Conservation (phyloP, 2,888 invertebrate species). For the Portevinia maculata region DNA sequence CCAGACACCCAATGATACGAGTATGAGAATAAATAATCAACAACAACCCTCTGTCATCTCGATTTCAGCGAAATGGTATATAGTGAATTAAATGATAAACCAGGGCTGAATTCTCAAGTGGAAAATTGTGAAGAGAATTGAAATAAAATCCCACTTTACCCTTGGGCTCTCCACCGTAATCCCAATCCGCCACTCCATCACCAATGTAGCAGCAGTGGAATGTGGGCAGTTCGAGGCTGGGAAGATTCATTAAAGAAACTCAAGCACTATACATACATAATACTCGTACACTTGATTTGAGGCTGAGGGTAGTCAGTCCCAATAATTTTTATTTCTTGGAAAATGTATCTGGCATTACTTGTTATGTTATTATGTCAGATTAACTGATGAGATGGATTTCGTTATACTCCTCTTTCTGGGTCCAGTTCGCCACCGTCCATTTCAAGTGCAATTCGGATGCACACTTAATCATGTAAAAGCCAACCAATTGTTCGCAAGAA, state of each 20-base stretch:
- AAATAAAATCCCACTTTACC: constrained; percentile 48
- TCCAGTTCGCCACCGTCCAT: background rate
- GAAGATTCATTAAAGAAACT: background rate
- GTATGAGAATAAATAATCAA: background rate
- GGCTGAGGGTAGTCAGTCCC: constrained; percentile 32
- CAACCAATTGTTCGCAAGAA: constrained; percentile 20
- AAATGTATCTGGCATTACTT: constrained; percentile 3
- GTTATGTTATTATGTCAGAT: constrained; percentile 57
- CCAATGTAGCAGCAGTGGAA: background rate
- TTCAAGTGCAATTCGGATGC: constrained; percentile 45
- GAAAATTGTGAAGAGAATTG: constrained; percentile 56
- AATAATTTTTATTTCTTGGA: constrained; percentile 23
- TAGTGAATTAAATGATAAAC: background rate
- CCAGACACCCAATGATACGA: constrained; percentile 52
- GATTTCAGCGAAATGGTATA: background rate
- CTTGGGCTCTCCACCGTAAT: constrained; percentile 26
- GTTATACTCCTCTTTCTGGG: background rate
- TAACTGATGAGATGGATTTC: constrained; percentile 56
- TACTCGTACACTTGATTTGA: too few species aligned
- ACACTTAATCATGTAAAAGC: constrained; percentile 47
- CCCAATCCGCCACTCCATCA: too few species aligned
- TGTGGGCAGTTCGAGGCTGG: background rate
- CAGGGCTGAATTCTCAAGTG: constrained; percentile 18
- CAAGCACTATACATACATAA: background rate
- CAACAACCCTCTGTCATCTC: background rate